Evolutionary conservation across 2,113 vertebrate genomes (phyloP), one percentile per base, ranked within the genome.

Genomic region (Fukomys damarensis): DNA sequence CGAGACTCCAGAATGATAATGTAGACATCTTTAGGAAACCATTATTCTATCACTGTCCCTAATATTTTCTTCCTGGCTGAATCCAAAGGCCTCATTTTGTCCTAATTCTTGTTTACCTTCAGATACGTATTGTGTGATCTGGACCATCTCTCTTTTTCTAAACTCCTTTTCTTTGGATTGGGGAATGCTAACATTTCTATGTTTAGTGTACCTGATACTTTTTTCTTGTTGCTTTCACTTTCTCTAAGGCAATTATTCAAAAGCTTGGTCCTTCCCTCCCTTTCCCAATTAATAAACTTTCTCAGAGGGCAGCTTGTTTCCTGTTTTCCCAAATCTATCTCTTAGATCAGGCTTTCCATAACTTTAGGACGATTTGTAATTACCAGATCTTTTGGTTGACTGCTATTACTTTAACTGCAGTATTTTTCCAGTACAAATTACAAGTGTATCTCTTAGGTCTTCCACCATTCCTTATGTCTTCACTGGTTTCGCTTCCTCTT

Each of bases 111-210:
- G 61, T 81, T 38, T 5, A 65, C 2, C 5, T 77, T 59, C 7
- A 59, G 59, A 58, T 86, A 56, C 74, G 65, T 35, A 96, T 6
- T 83, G 35, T n/a, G 65, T 43, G 83, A 68, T 76, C 81, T 59
- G 63, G 24, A 80, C 49, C 32, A 30, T 16, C 8, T 83, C 3
- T 61, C 22, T 58, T 20, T 24, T 13, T 52, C 32, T 28, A 13
- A 88, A 46, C 7, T 66, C 43, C 54, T 77, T 84, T 77, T 86
- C 16, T 30, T 76, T 74, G 16, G 26, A 68, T 68, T 89, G 61
- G 35, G 56, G 68, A 86, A 92, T 32, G 61, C 12, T 49, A 58
- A 61, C 14, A 81, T 92, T 97, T 70, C 59, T 91, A 65, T 80
- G 52, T 92, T 35, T 70, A 52, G 13, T 68, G 61, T 87, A 65